phyloP scores from a whole-genome alignment of 2,888 invertebrate genomes.

The Tupiocoris notatus region DNA sequence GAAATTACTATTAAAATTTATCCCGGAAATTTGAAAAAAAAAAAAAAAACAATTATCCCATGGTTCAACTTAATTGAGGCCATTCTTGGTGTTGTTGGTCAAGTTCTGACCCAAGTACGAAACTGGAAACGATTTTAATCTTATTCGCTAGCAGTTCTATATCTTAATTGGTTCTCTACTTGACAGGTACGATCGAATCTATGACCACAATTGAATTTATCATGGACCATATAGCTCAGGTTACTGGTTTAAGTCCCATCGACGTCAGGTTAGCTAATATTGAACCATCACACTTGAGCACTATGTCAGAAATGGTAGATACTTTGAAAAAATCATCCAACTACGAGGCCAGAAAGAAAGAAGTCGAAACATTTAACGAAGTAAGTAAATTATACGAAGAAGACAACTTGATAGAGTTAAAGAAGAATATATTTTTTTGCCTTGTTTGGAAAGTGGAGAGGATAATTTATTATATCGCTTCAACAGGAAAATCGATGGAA shows the following conservation, averaged over 20 bases:
- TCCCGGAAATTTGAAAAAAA: too few relatives aligned
- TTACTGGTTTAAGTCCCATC: slow-evolving; percentile 59
- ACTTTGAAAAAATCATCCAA: slow-evolving; percentile 61
- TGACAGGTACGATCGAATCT: slow-evolving; percentile 65
- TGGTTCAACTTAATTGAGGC: too few relatives aligned
- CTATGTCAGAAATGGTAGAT: slow-evolving; percentile 57
- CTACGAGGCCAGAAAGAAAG: slow-evolving; percentile 59
- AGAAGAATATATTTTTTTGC: slow-evolving; percentile 61
- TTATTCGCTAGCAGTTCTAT: too few relatives aligned
- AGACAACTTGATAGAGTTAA: slow-evolving; percentile 66
- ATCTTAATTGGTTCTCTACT: too few relatives aligned
- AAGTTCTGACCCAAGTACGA: too few relatives aligned
- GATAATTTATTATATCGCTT: too few relatives aligned
- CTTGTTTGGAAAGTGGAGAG: too few relatives aligned
- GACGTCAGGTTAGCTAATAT: slow-evolving; percentile 62
- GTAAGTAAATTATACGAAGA: slow-evolving; percentile 78
- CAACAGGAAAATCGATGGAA: slow-evolving; percentile 76
- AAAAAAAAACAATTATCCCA: too few relatives aligned
- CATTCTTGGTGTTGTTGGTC: too few relatives aligned
- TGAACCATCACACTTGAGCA: neutral
- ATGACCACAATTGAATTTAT: slow-evolving; percentile 63
- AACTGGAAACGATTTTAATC: too few relatives aligned
- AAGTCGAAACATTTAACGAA: slow-evolving; percentile 62
- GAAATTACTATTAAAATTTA: too few relatives aligned
- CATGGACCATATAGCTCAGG: slow-evolving; percentile 66